Percentiles rank a stretch among this genome's conserved stretches.
phyloP scores from a whole-genome alignment of 2,113 vertebrate genomes.

The Labrus mixtus region DNA sequence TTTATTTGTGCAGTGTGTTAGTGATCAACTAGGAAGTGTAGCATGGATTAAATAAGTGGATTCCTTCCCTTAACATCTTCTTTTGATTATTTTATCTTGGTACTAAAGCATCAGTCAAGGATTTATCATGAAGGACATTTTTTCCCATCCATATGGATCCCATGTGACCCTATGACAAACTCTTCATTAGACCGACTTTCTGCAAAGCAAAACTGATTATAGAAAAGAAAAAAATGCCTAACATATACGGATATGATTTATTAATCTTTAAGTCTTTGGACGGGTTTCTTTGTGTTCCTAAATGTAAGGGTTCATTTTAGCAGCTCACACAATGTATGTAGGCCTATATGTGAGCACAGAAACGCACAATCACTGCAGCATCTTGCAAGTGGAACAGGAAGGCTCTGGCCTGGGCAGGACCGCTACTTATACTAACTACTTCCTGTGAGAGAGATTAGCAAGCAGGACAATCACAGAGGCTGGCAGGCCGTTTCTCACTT shows the following conservation, averaged over 20 bases:
- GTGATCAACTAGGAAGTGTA: too few relatives aligned
- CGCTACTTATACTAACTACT: constrained; percentile 85
- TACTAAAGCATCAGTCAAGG: not conserved
- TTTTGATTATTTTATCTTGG: too few relatives aligned
- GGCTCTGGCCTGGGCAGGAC: constrained; percentile 83
- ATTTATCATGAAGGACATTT: not conserved
- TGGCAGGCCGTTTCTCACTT: constrained; percentile 55
- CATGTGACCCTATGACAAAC: not conserved
- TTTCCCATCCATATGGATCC: not conserved
- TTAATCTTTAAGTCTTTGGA: too few relatives aligned
- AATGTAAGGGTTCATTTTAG: too few relatives aligned
- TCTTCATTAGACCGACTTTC: not conserved
- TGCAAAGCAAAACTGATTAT: not conserved
- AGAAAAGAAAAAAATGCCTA: not conserved
- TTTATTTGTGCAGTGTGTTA: too few relatives aligned
- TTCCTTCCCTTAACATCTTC: too few relatives aligned
- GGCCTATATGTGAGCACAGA: constrained; percentile 7
- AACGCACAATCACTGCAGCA: constrained; percentile 76
- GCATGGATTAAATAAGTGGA: too few relatives aligned
- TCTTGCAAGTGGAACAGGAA: constrained; percentile 83
- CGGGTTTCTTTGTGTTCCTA: too few relatives aligned
- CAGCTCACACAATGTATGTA: not conserved
- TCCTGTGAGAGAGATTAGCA: constrained; percentile 83
- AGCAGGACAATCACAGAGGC: constrained; percentile 55
- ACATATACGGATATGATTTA: too few relatives aligned